Conservation (phyloP, 2,113 vertebrate species). For the Cyprinodon tularosa region DNA sequence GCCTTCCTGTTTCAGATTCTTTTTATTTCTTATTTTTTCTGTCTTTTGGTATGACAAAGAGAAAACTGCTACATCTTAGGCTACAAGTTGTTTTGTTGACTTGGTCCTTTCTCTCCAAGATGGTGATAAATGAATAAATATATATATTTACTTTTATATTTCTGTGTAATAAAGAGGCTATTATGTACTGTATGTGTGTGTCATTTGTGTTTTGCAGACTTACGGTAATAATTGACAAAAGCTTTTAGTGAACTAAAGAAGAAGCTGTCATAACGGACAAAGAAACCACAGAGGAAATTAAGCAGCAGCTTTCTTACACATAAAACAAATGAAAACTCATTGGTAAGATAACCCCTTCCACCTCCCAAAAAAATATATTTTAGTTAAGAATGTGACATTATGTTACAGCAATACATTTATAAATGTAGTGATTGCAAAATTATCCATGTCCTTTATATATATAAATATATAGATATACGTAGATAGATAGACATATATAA, state of each 20-base stretch:
- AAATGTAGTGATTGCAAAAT: too few relatives aligned
- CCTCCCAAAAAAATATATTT: too few relatives aligned
- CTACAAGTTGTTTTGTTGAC: slow-evolving; percentile 77
- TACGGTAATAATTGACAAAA: neutral
- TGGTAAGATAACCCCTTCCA: neutral
- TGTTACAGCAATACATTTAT: too few relatives aligned
- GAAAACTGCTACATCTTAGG: slow-evolving; percentile 69
- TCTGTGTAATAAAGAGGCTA: slow-evolving; percentile 83
- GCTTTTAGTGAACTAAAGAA: slow-evolving; percentile 6
- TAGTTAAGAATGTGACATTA: too few relatives aligned
- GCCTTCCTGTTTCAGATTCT: slow-evolving; percentile 78
- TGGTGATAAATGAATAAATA: slow-evolving; percentile 55
- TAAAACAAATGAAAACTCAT: neutral
- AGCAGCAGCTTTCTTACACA: neutral
- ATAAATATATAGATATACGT: too few relatives aligned
- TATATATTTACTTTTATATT: slow-evolving; percentile 80
- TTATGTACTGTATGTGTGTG: slow-evolving; percentile 76
- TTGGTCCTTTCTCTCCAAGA: slow-evolving; percentile 79
- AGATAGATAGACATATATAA: too few relatives aligned
- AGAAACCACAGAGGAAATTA: slow-evolving; percentile 1
- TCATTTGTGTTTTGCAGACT: slow-evolving; percentile 31
- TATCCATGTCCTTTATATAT: too few relatives aligned
- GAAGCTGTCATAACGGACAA: slow-evolving; percentile 6
- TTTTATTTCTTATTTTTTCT: slow-evolving; percentile 45
- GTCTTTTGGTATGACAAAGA: slow-evolving; percentile 65